These are phyloP conservation scores for Drosophila anomelani DNA, from an alignment of 2,888 invertebrate genomes.

Conservation along the genomic window DNA sequence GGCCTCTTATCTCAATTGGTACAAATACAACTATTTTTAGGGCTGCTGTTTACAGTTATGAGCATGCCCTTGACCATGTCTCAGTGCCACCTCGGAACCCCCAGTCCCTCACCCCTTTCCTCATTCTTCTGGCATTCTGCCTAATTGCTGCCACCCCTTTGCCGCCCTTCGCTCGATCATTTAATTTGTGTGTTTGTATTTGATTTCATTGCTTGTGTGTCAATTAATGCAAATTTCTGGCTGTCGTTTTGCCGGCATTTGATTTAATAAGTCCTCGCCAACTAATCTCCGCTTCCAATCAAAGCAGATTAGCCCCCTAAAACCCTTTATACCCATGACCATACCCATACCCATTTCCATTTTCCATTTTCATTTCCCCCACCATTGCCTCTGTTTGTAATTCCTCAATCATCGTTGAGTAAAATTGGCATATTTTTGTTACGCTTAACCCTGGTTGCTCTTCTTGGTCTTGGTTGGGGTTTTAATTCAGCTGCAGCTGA, in stretches of 20 bases:
- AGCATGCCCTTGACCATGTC: constrained; percentile 58
- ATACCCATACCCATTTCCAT: not conserved
- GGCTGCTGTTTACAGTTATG: constrained; percentile 44
- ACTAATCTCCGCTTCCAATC: constrained; percentile 59
- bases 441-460: constrained; percentile 4
- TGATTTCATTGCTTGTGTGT: constrained; percentile 39
- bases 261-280: constrained; percentile 24
- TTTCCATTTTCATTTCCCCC: no score
- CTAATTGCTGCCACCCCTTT: constrained; percentile 62
- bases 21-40: constrained; percentile 1
- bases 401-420: constrained; percentile 40
- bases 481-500: constrained; percentile 40
- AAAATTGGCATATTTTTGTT: constrained; percentile 55
- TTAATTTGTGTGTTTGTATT: constrained; percentile 36
- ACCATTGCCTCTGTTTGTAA: not conserved
- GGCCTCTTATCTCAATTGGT: constrained; percentile 12
- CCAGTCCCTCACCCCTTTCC: no score
- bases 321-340: not conserved
- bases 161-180: constrained; percentile 54
- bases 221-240: constrained; percentile 64
- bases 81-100: no score
- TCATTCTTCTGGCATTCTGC: constrained; percentile 58
- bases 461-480: not conserved
- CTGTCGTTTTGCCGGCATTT: constrained; percentile 33
- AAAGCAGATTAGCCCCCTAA: constrained; percentile 47